Evolutionary conservation across 2,888 invertebrate species (phyloP), one percentile per base, ranked within the genome.

Genomic region (Aphidoletes aphidimyza): DNA sequence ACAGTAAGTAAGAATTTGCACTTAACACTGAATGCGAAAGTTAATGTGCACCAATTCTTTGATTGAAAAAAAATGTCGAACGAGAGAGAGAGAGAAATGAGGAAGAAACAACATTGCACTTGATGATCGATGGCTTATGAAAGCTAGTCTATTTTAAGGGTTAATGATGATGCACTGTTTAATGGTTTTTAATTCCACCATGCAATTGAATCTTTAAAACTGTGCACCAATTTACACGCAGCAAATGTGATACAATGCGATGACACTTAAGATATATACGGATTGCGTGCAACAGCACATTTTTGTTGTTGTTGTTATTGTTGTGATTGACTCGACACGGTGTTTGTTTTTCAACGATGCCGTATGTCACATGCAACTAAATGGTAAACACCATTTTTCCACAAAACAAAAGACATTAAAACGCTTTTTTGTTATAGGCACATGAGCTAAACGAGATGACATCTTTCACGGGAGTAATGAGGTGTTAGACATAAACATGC

Each of bases 211-310:
- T 19, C 11, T 5, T 26, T 2, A 54, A 54, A n/a, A 54, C 54
- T 2, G n/a, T 54, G 54, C 69, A 30, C 69, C 34, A 14, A 69
- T 69, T 69, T 69, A 69, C 26, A 54, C 34, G 69, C 54, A 54
- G 14, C 54, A n/a, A 42, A 42, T 14, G 69, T 26, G 1, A 11
- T 9, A 69, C 19, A 30, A 30, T 69, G 69, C 19, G 69, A 30
- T 69, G 69, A 69, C 34, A 69, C 30, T 69, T 30, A 69, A 30
- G 2, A 14, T 69, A 30, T 30, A n/a, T n/a, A n/a, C n/a, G n/a
- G 34, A 69, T 69, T 69, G 69, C 69, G 69, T 69, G 69, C 69
- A n/a, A n/a, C n/a, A n/a, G n/a, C n/a, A n/a, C n/a, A n/a, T n/a
- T n/a, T n/a, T n/a, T n/a, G n/a, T n/a, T n/a, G n/a, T n/a, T n/a